Conservation (phyloP, 1,140 invertebrate genomes). For the Drosophila sturtevanti region DNA sequence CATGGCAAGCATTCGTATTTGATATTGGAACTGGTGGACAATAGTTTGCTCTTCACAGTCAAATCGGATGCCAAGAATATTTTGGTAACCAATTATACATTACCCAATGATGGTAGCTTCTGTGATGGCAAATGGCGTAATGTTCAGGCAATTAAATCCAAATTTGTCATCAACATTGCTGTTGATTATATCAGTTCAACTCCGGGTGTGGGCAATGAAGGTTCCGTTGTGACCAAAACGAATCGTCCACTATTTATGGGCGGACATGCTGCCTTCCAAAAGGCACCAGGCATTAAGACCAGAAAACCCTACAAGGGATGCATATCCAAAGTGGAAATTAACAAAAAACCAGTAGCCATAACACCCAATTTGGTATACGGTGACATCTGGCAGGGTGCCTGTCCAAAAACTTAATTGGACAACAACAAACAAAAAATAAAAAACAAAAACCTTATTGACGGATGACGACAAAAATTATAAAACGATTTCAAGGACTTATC, state of each 20-base stretch:
- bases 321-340: constrained; percentile 89
- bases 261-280: constrained; percentile 88
- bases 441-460: too few relatives aligned
- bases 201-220: constrained; percentile 85
- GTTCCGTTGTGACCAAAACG: constrained; percentile 89
- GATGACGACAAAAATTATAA: constrained; percentile 56
- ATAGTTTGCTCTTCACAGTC: constrained; percentile 90
- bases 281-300: constrained; percentile 85
- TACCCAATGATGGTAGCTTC: constrained; percentile 88
- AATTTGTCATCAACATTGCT: constrained; percentile 73
- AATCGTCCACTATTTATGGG: constrained; percentile 94
- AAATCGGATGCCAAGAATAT: constrained; percentile 93
- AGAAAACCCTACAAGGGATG: constrained; percentile 91
- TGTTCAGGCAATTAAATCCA: constrained; percentile 73
- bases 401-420: constrained; percentile 86
- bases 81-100: constrained; percentile 87
- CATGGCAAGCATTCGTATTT: constrained; percentile 92
- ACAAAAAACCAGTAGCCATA: constrained; percentile 85
- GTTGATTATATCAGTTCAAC: constrained; percentile 70
- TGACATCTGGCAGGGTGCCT: constrained; percentile 88
- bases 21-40: constrained; percentile 94
- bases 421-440: too few relatives aligned
- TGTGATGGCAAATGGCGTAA: constrained; percentile 98
- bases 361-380: constrained; percentile 85
- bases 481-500: constrained; percentile 1